Conservation (phyloP, 2,113 vertebrate genomes). For the Epinephelus cyanopodus region DNA sequence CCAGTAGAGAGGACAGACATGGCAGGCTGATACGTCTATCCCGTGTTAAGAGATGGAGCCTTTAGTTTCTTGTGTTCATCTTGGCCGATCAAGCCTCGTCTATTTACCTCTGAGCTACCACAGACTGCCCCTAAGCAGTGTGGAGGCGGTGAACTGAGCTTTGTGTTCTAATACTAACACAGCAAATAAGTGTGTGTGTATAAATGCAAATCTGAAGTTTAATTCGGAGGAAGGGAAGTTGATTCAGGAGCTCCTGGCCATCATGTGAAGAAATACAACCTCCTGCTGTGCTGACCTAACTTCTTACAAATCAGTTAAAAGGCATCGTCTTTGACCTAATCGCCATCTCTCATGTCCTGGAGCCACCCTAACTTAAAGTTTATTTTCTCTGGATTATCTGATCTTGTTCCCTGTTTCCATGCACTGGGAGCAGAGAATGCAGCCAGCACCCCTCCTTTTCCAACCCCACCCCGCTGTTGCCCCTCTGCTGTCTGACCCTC, state of each 20-base stretch:
- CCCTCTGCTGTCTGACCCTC: slow-evolving; percentile 38
- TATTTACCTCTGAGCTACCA: slow-evolving; percentile 28
- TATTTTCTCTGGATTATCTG: slow-evolving; percentile 78
- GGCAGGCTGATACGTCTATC: neutral
- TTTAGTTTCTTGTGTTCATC: slow-evolving; percentile 14
- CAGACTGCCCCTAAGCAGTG: neutral
- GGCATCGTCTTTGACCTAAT: slow-evolving; percentile 39
- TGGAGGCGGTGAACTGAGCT: slow-evolving; percentile 1
- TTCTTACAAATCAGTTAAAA: slow-evolving; percentile 55
- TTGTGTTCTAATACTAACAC: slow-evolving; percentile 19
- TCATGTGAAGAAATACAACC: slow-evolving; percentile 42
- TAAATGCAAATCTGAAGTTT: slow-evolving; percentile 20
- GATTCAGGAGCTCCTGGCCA: slow-evolving; percentile 3
- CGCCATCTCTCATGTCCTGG: slow-evolving; percentile 54
- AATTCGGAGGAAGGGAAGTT: slow-evolving; percentile 7
- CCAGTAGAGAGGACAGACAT: neutral
- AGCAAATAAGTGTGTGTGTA: slow-evolving; percentile 17
- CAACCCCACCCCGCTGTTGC: slow-evolving; percentile 14
- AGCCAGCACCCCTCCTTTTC: slow-evolving; percentile 29
- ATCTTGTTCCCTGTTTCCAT: slow-evolving; percentile 64
- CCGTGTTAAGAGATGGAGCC: neutral
- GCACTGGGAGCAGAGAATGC: slow-evolving; percentile 34
- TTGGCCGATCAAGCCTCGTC: slow-evolving; percentile 21
- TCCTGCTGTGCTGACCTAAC: slow-evolving; percentile 41
- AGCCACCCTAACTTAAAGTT: slow-evolving; percentile 66